These are phyloP conservation scores for Oreochromis tanganicae DNA, from an alignment of 2,113 vertebrate genomes.

Conservation along the genomic window DNA sequence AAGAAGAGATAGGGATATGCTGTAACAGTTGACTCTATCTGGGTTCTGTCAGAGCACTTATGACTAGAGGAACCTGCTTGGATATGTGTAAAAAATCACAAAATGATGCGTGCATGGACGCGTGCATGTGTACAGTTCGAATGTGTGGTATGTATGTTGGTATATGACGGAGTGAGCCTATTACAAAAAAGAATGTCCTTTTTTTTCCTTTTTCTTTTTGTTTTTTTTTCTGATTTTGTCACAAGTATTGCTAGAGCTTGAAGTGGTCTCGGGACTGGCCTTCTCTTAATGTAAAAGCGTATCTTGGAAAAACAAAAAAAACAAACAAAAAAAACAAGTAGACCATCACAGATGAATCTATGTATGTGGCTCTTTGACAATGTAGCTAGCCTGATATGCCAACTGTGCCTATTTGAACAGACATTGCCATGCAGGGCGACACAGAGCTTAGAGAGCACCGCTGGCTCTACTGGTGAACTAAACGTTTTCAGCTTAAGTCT, in stretches of 20 bases:
- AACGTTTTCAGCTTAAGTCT: slow-evolving; percentile 10
- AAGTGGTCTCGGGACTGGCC: slow-evolving; percentile 49
- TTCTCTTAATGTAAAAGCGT: slow-evolving; percentile 43
- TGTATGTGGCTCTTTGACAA: slow-evolving; percentile 66
- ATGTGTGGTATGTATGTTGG: slow-evolving; percentile 25
- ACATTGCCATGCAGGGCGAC: slow-evolving; percentile 64
- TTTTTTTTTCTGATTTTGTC: slow-evolving; percentile 25
- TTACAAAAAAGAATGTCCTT: slow-evolving; percentile 58
- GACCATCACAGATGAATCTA: slow-evolving; percentile 58
- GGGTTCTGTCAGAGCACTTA: slow-evolving; percentile 76
- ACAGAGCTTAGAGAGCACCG: slow-evolving; percentile 43
- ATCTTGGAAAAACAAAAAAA: slow-evolving; percentile 36
- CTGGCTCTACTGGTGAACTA: slow-evolving; percentile 38
- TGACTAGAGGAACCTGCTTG: slow-evolving; percentile 67
- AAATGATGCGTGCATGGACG: slow-evolving; percentile 49
- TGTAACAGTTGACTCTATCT: slow-evolving; percentile 61
- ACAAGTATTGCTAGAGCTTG: slow-evolving; percentile 39
- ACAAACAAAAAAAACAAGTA: slow-evolving; percentile 18
- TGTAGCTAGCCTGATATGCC: slow-evolving; percentile 76
- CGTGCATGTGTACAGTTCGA: slow-evolving; percentile 46
- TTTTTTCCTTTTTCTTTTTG: slow-evolving; percentile 43
- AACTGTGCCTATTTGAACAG: slow-evolving; percentile 77
- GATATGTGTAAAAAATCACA: slow-evolving; percentile 66
- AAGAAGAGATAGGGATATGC: slow-evolving; percentile 38
- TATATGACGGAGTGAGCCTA: slow-evolving; percentile 52